Evolutionary conservation across 2,888 invertebrate genomes (phyloP).

Genomic region (Malthinus seriepunctatus): DNA sequence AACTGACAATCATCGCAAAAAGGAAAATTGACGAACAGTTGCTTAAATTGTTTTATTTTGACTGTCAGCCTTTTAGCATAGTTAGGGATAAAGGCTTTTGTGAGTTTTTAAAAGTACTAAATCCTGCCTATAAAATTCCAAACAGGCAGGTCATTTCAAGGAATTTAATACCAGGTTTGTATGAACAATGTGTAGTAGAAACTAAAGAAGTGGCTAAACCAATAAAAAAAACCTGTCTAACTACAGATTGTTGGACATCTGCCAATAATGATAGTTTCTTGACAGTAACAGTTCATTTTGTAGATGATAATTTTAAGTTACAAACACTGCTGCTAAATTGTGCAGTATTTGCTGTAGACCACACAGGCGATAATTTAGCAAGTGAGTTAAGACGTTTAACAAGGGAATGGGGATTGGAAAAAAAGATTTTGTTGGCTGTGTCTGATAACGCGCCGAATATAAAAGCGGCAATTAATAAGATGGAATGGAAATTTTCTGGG

Average conservation of each 20-base stretch:
- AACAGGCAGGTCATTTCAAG: constrained; percentile 28
- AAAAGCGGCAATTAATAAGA: neutral
- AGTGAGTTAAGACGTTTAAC: neutral
- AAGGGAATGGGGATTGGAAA: neutral
- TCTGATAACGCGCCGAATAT: constrained; percentile 3
- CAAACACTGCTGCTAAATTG: neutral
- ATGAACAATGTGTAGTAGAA: neutral
- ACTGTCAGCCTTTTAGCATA: no score
- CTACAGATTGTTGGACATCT: constrained; percentile 44
- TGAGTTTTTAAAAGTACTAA: no score
- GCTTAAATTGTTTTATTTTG: no score
- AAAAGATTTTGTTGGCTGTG: neutral
- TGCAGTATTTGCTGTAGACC: neutral
- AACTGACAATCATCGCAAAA: no score
- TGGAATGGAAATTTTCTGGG: neutral
- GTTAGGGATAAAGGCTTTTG: no score
- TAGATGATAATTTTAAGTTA: constrained; percentile 12
- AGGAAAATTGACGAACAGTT: no score
- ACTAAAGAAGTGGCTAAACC: neutral
- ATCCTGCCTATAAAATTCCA: no score
- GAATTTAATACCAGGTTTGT: constrained; percentile 21
- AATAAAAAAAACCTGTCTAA: constrained; percentile 31
- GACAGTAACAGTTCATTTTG: constrained; percentile 38
- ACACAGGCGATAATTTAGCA: constrained; percentile 1
- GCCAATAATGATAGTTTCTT: constrained; percentile 38